Conservation (phyloP, 2,113 vertebrate genomes). For the Danionella cerebrum region DNA sequence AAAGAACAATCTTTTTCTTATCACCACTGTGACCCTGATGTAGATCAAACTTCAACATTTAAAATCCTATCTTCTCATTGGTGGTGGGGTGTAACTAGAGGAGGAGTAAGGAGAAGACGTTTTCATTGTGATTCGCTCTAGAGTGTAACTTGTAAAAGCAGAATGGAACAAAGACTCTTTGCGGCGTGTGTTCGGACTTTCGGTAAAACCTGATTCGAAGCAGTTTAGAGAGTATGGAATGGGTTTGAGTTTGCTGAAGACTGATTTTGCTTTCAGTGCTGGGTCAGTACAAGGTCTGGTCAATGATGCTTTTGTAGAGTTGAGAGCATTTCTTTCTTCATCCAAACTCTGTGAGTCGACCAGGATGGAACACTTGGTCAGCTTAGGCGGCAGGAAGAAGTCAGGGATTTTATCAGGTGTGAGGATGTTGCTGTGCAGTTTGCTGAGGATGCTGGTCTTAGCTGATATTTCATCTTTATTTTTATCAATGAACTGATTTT, state of each 20-base stretch:
- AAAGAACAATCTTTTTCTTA: not conserved
- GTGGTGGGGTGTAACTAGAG: slow-evolving; percentile 44
- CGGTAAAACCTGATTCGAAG: slow-evolving; percentile 55
- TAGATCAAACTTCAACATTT: not conserved
- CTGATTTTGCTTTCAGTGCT: not conserved
- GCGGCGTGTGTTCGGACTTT: slow-evolving; percentile 63
- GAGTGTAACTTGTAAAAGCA: slow-evolving; percentile 37
- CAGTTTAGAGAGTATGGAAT: slow-evolving; percentile 49
- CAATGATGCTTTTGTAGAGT: not conserved
- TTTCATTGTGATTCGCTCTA: slow-evolving; percentile 43
- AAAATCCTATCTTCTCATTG: slow-evolving; percentile 24
- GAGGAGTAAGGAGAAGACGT: slow-evolving; percentile 52
- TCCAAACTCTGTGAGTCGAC: not conserved
- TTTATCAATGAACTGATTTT: slow-evolving; percentile 40
- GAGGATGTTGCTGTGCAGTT: slow-evolving; percentile 60
- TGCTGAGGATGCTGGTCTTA: slow-evolving; percentile 39
- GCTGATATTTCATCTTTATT: slow-evolving; percentile 43
- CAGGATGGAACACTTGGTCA: slow-evolving; percentile 34
- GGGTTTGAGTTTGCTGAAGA: slow-evolving; percentile 29
- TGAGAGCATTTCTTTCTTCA: not conserved
- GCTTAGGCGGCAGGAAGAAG: slow-evolving; percentile 63
- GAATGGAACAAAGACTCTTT: slow-evolving; percentile 69
- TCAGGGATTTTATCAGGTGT: slow-evolving; percentile 68
- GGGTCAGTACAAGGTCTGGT: not conserved
- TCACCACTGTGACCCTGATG: not conserved